A percentile compares a stretch with the other conserved stretches of the same genome.
These are phyloP conservation scores for Caenorhabditis zanzibari DNA, from an alignment of 2,888 invertebrate genomes.

Conservation along the genomic window DNA sequence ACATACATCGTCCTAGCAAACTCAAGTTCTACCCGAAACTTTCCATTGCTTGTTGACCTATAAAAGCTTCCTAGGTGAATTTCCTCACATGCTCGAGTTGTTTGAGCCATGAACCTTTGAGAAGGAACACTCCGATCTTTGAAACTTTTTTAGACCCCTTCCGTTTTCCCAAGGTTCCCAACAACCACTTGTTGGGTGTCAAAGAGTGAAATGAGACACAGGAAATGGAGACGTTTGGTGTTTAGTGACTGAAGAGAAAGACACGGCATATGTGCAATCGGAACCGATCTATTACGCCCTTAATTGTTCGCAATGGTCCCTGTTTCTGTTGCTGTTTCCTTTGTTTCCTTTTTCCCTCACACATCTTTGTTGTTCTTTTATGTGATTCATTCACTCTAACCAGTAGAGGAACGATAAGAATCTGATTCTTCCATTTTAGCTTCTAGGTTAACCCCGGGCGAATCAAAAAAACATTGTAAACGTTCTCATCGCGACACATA, in stretches of 20 bases:
- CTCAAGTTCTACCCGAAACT: conserved; percentile 18
- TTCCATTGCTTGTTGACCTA: conserved; percentile 41
- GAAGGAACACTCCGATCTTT: neutral
- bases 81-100: neutral
- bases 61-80: neutral
- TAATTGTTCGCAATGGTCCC: conserved; percentile 58
- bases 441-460: neutral
- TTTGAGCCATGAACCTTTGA: neutral
- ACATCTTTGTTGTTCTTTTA: conserved; percentile 3
- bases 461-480: neutral
- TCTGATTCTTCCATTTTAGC: neutral
- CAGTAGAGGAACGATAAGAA: conserved; percentile 11
- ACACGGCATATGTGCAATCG: conserved; percentile 64
- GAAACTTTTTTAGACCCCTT: neutral
- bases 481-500: conserved; percentile 4
- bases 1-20: neutral
- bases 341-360: conserved; percentile 33
- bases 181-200: conserved; percentile 38
- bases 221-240: conserved; percentile 63
- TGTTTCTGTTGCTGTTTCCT: conserved; percentile 21
- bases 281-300: conserved; percentile 65
- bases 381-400: neutral
- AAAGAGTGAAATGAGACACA: conserved; percentile 33
- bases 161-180: neutral
- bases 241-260: conserved; percentile 45